Base-by-base conservation (phyloP, 1,140 invertebrate genomes). In the Aphis gossypii region DNA sequence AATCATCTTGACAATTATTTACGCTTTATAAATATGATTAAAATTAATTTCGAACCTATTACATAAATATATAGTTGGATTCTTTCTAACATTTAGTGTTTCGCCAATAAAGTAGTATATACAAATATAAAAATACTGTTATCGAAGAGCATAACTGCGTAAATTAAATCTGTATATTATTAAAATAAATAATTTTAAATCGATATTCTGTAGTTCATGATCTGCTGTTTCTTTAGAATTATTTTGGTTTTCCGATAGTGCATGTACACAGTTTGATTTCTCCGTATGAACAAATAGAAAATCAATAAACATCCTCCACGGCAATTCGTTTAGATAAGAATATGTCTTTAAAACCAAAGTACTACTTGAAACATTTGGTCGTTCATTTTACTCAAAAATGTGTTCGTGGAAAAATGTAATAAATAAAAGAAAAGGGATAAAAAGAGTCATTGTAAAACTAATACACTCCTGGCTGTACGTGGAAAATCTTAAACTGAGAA, bases 141-240 rank as follows among this genome's bases (percentile, higher is more conserved):
- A n/a, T 5, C 0, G 11, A 18, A 68, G 30, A n/a, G 1, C 4
- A n/a, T 23, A 0, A 51, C 14, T 0, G 14, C 21, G 7, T 54
- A 2, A 54, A 54, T 18, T 6, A n/a, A 14, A 20, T 6, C 18
- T n/a, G 9, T 68, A 18, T n/a, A 20, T 20, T n/a, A 14, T 76
- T 9, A 18, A 18, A 51, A 18, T 20, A 51, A 51, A 51, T 51
- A 51, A 51, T 51, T 76, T 76, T 14, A n/a, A 76, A 76, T n/a
- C 30, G 3, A 76, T 5, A 76, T 5, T 5, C 5, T n/a, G 14
- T 3, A n/a, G 4, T 76, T n/a, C 60, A 18, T 76, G 4, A 76
- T n/a, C 60, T 68, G 11, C 30, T 11, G 30, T 68, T 68, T 68
- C 30, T 68, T 51, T 5, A 14, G 0, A 68, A n/a, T n/a, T 68